A percentile compares a stretch with the other conserved stretches of the same genome.
These are phyloP conservation scores for Mobula birostris DNA, from an alignment of 2,113 vertebrate species.

Conservation along the genomic window DNA sequence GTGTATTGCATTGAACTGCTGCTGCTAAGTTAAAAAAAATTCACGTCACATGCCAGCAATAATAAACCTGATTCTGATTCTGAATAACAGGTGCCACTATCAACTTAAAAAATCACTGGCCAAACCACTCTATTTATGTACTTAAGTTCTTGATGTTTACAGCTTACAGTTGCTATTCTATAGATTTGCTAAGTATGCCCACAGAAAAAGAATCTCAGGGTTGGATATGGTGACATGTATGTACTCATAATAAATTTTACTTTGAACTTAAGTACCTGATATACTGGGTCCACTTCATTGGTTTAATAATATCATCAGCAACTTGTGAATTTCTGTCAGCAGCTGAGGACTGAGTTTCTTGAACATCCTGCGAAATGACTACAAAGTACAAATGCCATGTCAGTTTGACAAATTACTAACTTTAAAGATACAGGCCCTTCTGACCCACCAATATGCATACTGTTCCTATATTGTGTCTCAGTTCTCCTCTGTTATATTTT, in stretches of 20 bases:
- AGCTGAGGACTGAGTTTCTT: neutral
- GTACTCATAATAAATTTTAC: too few species aligned
- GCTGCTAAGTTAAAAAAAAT: too few species aligned
- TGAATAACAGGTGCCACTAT: neutral
- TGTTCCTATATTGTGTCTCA: neutral
- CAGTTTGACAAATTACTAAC: neutral
- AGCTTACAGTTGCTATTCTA: too few species aligned
- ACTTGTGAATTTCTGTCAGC: neutral
- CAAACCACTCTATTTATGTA: neutral
- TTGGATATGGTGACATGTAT: too few species aligned
- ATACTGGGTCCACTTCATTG: neutral
- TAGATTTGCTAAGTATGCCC: too few species aligned
- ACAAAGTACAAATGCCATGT: neutral
- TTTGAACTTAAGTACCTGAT: neutral
- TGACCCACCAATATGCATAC: neutral
- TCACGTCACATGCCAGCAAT: too few species aligned
- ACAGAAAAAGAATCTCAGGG: too few species aligned
- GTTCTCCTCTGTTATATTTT: neutral
- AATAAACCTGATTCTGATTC: too few species aligned
- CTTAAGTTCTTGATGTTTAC: too few species aligned
- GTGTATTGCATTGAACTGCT: too few species aligned
- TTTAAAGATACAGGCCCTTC: neutral
- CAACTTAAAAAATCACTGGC: neutral
- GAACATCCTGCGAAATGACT: neutral
- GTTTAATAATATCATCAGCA: neutral